Evolutionary conservation across 37 sponge, comb jelly and placozoan genomes (phyloP).

Genomic region (Beroe ovata): DNA sequence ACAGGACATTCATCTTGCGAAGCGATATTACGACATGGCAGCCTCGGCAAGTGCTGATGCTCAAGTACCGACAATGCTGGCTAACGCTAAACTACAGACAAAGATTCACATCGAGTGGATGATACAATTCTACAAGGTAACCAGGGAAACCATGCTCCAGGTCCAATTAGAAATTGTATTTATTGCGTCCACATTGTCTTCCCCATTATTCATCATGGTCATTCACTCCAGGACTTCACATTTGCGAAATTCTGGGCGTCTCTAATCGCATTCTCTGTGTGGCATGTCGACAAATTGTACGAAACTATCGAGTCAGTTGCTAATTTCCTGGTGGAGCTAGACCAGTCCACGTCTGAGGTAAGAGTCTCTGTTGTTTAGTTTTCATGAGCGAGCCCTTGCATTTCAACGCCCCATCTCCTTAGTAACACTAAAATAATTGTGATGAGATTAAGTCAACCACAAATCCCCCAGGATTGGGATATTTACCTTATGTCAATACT

Average conservation of each 20-base stretch:
- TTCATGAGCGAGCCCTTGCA: no score
- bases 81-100: slow-evolving; percentile 75
- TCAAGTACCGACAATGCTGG: slow-evolving; percentile 81
- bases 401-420: no score
- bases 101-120: slow-evolving; percentile 63
- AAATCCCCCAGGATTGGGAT: slow-evolving; percentile 83
- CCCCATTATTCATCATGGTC: no score
- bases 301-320: neutral
- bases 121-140: slow-evolving; percentile 25
- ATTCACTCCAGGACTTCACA: slow-evolving; percentile 41
- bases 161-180: no score
- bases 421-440: no score
- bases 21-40: slow-evolving; percentile 94
- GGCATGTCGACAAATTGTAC: neutral
- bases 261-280: neutral
- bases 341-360: slow-evolving; percentile 11
- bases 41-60: slow-evolving; percentile 83
- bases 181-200: no score
- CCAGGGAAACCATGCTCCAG: neutral
- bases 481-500: slow-evolving; percentile 80
- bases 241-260: neutral
- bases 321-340: neutral
- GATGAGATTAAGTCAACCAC: no score
- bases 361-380: no score
- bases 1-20: slow-evolving; percentile 95